Base-by-base conservation (phyloP, 2,888 invertebrate genomes). In the Nemotelus pantherinus region DNA sequence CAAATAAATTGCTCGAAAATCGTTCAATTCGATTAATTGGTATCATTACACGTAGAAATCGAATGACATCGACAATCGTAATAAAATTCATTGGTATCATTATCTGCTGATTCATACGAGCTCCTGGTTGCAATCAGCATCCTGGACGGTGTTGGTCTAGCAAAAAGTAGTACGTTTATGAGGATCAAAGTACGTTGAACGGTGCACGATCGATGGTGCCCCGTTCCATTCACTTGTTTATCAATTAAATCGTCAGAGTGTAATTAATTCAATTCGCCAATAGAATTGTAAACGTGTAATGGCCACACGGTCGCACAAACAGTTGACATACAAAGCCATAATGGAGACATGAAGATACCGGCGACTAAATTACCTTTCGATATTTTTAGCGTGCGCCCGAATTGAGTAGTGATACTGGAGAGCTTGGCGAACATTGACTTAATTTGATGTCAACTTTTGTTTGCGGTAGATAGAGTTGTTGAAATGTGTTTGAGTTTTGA, bases 251-350 rank as follows among this genome's bases (percentile, higher is more conserved):
- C 74, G 63, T 41, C 63, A 63, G 39, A 48, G 41, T 74, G 74
- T 60, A 74, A 74, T 74, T 74, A 74, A 74, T 74, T 74, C 74
- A 60, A 60, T 63, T 50, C 48, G 63, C 74, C 74, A 74, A 74
- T 74, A 74, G 74, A 60, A 74, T 74, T 74, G 74, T 74, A 74
- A 74, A 74, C 63, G 74, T 60, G 60, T 74, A 74, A 74, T 60
- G 5, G 72, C 58, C 63, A 57, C 58, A 41, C 48, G 47, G 60
- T 48, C 74, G 25, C 25, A 53, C 70, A 60, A 74, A 74, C 74
- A 74, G 74, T 74, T 74, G 74, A 60, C 74, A 74, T 60, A 74
- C 74, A 74, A 63, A 74, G 63, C 63, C 9, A 74, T 74, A 74
- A 74, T 74, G 74, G 74, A 74, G 74, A 74, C 74, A 74, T 74